Percentiles rank a stretch among this genome's conserved stretches.
phyloP scores from a whole-genome alignment of 2,888 invertebrate genomes.

The Platycnemis pennipes region DNA sequence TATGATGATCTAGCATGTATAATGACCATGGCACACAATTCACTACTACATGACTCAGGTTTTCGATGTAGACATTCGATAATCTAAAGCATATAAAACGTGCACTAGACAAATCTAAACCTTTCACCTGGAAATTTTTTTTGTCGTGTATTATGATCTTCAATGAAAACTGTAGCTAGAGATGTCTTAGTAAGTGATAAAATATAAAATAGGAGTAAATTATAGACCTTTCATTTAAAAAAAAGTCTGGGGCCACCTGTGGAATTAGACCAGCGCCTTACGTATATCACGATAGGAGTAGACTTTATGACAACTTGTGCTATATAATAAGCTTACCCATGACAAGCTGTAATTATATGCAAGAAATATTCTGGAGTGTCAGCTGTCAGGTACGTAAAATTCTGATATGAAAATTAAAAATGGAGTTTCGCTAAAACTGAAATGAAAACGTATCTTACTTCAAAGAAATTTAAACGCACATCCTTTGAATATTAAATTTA shows the following conservation, averaged over 20 bases:
- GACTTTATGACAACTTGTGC: background rate
- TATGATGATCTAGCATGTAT: no score
- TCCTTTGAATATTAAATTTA: no score
- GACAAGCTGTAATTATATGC: background rate
- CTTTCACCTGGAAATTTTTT: no score
- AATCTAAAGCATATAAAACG: no score
- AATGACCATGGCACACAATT: no score
- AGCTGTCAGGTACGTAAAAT: background rate
- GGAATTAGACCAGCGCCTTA: background rate
- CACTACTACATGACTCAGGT: no score
- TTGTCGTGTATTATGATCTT: no score
- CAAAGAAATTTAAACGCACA: no score
- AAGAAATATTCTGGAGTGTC: background rate
- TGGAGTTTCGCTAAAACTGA: background rate
- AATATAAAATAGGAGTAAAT: background rate
- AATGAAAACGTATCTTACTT: no score
- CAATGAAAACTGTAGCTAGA: no score
- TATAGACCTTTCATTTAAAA: background rate
- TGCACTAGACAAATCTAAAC: no score
- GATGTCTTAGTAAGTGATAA: background rate
- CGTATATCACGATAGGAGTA: background rate
- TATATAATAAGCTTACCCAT: background rate
- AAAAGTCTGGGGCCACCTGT: background rate
- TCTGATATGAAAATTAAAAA: background rate
- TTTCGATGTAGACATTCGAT: no score